Base-by-base conservation (phyloP, 2,888 invertebrate genomes). In the Drosophila bunnanda region DNA sequence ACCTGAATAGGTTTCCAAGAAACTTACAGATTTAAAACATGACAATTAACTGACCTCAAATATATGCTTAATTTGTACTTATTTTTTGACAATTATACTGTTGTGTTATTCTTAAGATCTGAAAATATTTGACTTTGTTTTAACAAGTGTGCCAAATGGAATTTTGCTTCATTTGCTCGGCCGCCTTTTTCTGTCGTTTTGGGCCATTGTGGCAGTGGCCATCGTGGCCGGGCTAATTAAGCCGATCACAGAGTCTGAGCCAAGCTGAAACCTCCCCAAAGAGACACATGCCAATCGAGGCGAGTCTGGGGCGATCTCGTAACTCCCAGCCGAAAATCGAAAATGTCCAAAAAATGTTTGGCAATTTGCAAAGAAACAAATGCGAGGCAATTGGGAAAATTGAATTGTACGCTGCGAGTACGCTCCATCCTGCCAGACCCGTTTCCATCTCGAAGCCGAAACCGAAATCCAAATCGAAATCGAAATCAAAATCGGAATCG, bases 391-490 rank as follows among this genome's bases (percentile, higher is more conserved):
- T 74, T 73, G 66, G 69, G 57, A 70, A 73, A 82, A 70, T 80
- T 82, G 75, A 80, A 84, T 77, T 81, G 80, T 70, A 81, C 74
- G 57, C 75, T 69, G 68, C 67, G 66, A 71, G 56, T 46, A 28
- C 57, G 36, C 41, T 61, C 76, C 80, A 86, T 86, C 84, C 87
- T 79, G 85, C 82, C 72, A 88, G 88, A 82, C 82, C 85, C 75
- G 82, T 82, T 82, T 84, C 58, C 78, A 87, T 72, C 73, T 66
- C 68, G 50, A 56, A 72, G 48, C 36, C 56, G 65, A 62, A 34
- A 36, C 17, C 20, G 44, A 32, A 43, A n/a, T n/a, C n/a, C n/a
- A n/a, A n/a, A 22, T 25, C 56, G 65, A 39, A 39, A 39, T 17
- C 50, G 22, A 28, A 52, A 38, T 25, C 32, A 38, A 59, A 50